These are phyloP conservation scores for Machaerirhynchus nigripectus DNA, from an alignment of 2,113 vertebrate species.

Conservation along the genomic window DNA sequence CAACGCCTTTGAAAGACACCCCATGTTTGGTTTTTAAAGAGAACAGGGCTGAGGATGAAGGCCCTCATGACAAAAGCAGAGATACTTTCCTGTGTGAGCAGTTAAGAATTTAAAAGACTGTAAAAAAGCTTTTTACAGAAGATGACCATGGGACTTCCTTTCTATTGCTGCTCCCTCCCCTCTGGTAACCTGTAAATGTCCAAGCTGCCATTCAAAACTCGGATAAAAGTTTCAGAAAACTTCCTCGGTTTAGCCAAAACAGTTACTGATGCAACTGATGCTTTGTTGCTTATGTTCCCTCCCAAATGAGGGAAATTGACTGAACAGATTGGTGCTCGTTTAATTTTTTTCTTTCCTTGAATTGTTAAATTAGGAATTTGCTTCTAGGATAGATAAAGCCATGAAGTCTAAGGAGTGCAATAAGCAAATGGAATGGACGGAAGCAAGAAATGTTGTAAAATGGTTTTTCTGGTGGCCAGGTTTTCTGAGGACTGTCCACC, in stretches of 20 bases:
- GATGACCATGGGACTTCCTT: rapidly evolving
- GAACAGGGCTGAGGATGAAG: neutral
- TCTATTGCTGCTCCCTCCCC: rapidly evolving
- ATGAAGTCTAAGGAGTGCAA: rapidly evolving
- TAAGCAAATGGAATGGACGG: neutral
- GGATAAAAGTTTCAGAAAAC: neutral
- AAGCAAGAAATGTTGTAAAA: neutral
- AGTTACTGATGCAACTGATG: neutral
- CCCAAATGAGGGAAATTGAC: neutral
- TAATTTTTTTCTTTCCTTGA: neutral
- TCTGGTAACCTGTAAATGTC: neutral
- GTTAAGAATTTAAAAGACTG: neutral
- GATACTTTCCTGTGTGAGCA: neutral
- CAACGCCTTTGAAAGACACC: neutral
- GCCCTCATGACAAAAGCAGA: neutral
- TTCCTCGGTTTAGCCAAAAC: neutral
- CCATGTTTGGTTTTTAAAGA: neutral
- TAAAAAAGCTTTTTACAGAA: neutral
- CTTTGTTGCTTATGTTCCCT: neutral
- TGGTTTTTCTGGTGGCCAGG: neutral
- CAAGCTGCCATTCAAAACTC: neutral
- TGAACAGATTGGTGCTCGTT: neutral
- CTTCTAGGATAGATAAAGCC: neutral
- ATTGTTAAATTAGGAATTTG: neutral
- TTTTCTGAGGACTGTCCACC: neutral